phyloP scores from a whole-genome alignment of 2,113 vertebrate species.

The Pelodiscus sinensis region DNA sequence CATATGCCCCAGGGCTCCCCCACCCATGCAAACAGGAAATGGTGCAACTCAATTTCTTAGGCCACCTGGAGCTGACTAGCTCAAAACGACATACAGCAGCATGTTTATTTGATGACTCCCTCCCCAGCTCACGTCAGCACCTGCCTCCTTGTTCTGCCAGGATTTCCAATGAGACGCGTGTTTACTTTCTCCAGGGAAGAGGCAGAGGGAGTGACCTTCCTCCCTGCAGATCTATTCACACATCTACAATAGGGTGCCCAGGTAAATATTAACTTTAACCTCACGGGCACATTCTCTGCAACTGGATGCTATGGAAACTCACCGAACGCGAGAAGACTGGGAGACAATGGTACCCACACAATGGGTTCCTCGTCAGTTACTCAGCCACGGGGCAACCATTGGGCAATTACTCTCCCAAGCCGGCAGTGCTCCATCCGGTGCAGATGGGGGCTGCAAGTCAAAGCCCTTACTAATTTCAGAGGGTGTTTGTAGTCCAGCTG shows the following conservation, averaged over 20 bases:
- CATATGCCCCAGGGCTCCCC: not conserved
- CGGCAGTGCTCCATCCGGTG: fast-evolving
- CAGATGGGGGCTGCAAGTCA: fast-evolving
- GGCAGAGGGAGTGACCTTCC: fast-evolving
- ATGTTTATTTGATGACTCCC: not conserved
- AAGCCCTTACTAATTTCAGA: not conserved
- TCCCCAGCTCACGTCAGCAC: not conserved
- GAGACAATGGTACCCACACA: fast-evolving
- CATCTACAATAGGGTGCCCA: not conserved
- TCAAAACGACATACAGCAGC: not conserved
- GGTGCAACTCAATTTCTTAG: not conserved
- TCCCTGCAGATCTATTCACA: not conserved
- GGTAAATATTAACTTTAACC: not conserved
- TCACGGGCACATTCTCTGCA: fast-evolving
- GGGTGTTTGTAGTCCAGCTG: not conserved
- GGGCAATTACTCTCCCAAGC: not conserved
- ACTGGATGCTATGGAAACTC: not conserved
- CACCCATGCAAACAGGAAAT: not conserved
- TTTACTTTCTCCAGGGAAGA: not conserved
- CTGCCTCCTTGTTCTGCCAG: constrained; percentile 28
- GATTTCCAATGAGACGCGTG: not conserved
- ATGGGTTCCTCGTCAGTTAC: not conserved
- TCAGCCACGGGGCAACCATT: not conserved
- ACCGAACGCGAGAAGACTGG: fast-evolving
- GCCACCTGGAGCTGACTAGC: not conserved